Evolutionary conservation across 2,113 vertebrate species (phyloP), one percentile per base, ranked within the genome.

Genomic region (Melospiza melodia): DNA sequence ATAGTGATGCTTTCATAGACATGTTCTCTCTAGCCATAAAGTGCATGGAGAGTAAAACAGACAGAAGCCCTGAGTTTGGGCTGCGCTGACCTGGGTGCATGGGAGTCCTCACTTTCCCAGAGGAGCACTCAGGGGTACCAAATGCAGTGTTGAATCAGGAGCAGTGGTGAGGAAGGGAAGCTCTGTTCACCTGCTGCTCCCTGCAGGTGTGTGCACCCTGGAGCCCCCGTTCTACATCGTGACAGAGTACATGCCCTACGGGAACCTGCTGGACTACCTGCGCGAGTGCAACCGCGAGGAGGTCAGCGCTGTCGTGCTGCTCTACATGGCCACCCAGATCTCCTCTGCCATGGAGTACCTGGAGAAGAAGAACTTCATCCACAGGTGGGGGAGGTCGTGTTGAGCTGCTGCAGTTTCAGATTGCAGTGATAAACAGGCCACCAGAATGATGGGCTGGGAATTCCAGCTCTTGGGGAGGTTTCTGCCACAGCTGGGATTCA

Each of bases 301-400:
- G 94, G 99, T 99, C 96, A 99, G 99, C 1, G 99, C 99, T 2
- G 99, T 99, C 10, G 99, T 99, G 59, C 97, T 99, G 79, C 99
- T 99, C 12, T 99, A 99, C 97, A 99, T 99, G 99, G 99, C 99
- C 89, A 99, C 99, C 2, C 99, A 99, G 98, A 99, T 99, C 98
- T 99, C 99, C 49, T 99, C 99, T 46, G 99, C 99, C 51, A 99
- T 99, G 99, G 99, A 99, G 84, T 99, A 99, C 91, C 95, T 99
- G 90, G 99, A 99, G 97, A 99, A 99, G 97, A 99, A 99, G 97
- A 99, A 99, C 93, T 99, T 99, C 95, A 99, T 99, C 92, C 99
- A 99, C 93, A 98, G 99, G 99, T 99, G 52, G 84, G 98, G 93
- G 6, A 71, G 66, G 37, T 28, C 46, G 11, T 8, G 15, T 5